phyloP scores from a whole-genome alignment of 2,888 invertebrate genomes.

The Nasonovia ribisnigri region DNA sequence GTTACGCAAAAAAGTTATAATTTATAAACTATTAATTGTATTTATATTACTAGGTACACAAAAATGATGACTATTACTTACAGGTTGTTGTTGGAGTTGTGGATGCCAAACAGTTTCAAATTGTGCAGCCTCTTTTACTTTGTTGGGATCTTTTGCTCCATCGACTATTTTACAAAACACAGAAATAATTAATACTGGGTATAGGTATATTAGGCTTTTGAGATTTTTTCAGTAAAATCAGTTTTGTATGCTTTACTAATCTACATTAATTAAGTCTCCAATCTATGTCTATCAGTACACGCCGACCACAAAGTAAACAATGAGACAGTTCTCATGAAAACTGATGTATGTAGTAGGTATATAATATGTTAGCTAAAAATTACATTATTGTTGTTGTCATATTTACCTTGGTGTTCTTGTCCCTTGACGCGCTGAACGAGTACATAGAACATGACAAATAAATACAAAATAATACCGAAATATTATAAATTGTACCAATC shows the following conservation, averaged over 20 bases:
- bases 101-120: constrained; percentile 51
- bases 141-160: constrained; percentile 46
- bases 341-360: not conserved
- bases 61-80: constrained; percentile 26
- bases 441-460: constrained; percentile 68
- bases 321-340: not conserved
- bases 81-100: constrained; percentile 56
- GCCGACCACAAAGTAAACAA: not conserved
- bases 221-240: not conserved
- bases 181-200: not conserved
- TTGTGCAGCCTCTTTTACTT: constrained; percentile 37
- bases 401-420: constrained; percentile 85
- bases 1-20: not conserved
- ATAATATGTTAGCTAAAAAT: not conserved
- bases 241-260: not conserved
- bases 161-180: constrained; percentile 29
- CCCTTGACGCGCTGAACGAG: constrained; percentile 83
- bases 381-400: not conserved
- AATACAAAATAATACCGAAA: constrained; percentile 67
- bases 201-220: not conserved
- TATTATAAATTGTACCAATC: constrained; percentile 68
- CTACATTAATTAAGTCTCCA: not conserved
- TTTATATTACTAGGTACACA: not conserved
- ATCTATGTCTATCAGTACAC: not conserved
- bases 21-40: not conserved